Base-by-base conservation (phyloP, 2,888 invertebrate genomes). In the Galeruca laticollis region DNA sequence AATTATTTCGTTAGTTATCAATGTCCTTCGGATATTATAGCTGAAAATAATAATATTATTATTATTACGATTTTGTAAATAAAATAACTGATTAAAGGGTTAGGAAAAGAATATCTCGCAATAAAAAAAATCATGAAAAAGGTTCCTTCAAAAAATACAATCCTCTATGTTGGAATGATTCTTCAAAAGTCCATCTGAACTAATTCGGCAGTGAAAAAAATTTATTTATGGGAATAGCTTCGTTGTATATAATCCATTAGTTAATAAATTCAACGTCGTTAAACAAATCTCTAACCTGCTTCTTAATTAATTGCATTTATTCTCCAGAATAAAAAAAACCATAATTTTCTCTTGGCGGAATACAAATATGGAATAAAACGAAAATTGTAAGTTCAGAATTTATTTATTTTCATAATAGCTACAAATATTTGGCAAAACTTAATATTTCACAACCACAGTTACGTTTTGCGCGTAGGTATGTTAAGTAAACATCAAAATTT, bases 371-470 rank as follows among this genome's bases (percentile, higher is more conserved):
- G n/a, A 54, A 31, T 13, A 2, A 52, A 54, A 54, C 5, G 1
- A 26, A 31, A 13, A 11, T 21, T 51, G 40, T 47, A 47, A 47
- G n/a, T 47, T 47, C 6, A 8, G 47, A 47, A 47, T 52, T 52
- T 52, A 52, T 52, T 57, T 9, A 18, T 57, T 35, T 57, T 35
- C 33, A 15, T 57, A 15, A 69, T 47, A 69, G 43, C 70, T 70
- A 73, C 73, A 73, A 67, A 68, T 70, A 69, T 66, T 69, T 70
- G 66, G 68, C 68, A 72, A 60, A 73, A 73, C 70, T 70, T 70
- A 73, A 73, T 69, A 69, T 67, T 67, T 73, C 73, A 73, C 73
- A 73, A 73, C 73, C 73, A 71, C 73, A 71, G 64, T 68, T 73
- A 69, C 70, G 63, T 67, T 68, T 73, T 71, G 66, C 69, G 56